These are phyloP conservation scores for Nannoperca australis DNA, from an alignment of 2,797 vertebrate genomes.

Conservation along the genomic window DNA sequence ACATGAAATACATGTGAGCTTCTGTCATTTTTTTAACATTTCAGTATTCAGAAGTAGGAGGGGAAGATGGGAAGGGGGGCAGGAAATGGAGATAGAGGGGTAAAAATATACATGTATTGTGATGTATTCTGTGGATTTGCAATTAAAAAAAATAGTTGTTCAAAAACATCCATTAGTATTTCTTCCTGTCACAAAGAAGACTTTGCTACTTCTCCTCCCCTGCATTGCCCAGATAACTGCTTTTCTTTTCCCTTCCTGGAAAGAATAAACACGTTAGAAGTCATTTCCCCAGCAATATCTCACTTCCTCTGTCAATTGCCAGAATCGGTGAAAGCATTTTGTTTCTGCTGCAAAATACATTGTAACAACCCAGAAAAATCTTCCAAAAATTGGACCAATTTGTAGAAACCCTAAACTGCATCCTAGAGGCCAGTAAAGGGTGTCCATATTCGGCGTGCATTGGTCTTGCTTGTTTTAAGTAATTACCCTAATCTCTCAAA, in stretches of 20 bases:
- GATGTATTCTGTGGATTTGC: too few species aligned
- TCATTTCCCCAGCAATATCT: constrained; percentile 26
- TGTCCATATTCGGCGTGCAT: neutral
- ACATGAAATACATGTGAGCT: neutral
- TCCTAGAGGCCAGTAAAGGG: neutral
- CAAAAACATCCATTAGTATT: too few species aligned
- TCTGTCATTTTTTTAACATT: neutral
- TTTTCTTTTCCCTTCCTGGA: constrained; percentile 31
- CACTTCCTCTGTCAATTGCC: constrained; percentile 11
- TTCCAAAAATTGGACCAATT: neutral
- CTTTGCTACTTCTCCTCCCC: neutral
- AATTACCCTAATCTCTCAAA: neutral
- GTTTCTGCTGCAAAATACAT: neutral
- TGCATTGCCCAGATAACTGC: neutral
- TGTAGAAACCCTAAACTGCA: neutral
- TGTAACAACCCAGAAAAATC: neutral
- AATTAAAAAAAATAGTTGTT: too few species aligned
- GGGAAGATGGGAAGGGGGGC: too few species aligned
- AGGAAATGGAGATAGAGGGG: too few species aligned
- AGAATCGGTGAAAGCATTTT: neutral
- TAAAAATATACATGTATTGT: too few species aligned
- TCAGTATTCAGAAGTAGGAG: neutral
- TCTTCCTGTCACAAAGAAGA: neutral
- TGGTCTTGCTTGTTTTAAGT: neutral
- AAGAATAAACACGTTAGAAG: constrained; percentile 41